phyloP scores from a whole-genome alignment of 1,140 invertebrate species.

The Nephotettix cincticeps region DNA sequence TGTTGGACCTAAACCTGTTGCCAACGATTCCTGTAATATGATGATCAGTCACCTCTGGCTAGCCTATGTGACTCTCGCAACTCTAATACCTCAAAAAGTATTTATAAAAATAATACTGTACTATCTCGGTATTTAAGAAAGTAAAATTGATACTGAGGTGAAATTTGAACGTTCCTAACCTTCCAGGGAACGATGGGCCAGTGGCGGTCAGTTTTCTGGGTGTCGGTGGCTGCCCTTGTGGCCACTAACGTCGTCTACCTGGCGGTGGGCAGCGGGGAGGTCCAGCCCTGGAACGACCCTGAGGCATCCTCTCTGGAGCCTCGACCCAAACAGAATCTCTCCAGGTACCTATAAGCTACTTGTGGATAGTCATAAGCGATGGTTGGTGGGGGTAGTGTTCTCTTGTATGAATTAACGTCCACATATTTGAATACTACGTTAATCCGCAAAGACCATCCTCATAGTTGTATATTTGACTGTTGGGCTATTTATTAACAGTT shows the following conservation, averaged over 20 bases:
- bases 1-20: too few relatives aligned
- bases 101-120: not conserved
- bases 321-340: not conserved
- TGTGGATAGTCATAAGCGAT: too few relatives aligned
- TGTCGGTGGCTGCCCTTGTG: slow-evolving; percentile 48
- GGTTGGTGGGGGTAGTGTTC: too few relatives aligned
- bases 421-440: too few relatives aligned
- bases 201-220: slow-evolving; percentile 55
- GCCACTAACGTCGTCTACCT: slow-evolving; percentile 48
- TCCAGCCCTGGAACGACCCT: slow-evolving; percentile 38
- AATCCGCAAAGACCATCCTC: too few relatives aligned
- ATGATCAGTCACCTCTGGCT: too few relatives aligned
- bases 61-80: too few relatives aligned
- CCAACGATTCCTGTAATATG: too few relatives aligned
- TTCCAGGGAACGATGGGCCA: slow-evolving; percentile 41
- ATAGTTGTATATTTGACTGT: too few relatives aligned
- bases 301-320: not conserved
- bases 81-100: not conserved
- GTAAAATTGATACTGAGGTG: not conserved
- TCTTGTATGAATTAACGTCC: too few relatives aligned
- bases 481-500: too few relatives aligned
- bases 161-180: not conserved
- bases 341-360: too few relatives aligned
- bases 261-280: slow-evolving; percentile 39
- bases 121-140: not conserved